Evolutionary conservation across 2,113 vertebrate genomes (phyloP).

Genomic region (Etheostoma cragini): DNA sequence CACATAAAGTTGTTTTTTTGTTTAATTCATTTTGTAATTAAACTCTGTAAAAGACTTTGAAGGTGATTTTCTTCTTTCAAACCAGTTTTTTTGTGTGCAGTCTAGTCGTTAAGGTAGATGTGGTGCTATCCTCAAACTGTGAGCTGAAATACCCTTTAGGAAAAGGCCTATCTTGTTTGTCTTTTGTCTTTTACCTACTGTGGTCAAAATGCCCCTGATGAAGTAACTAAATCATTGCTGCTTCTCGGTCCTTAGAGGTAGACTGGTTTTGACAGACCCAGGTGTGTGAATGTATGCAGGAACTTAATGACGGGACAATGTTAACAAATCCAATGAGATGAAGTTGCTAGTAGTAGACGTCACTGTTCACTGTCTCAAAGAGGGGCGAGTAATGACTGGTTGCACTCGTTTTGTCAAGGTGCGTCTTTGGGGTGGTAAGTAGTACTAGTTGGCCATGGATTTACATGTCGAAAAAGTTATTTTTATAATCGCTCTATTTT

Average conservation of each 20-base stretch:
- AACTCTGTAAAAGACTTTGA: slow-evolving; percentile 54
- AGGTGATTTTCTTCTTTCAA: slow-evolving; percentile 20
- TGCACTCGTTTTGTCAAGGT: not conserved
- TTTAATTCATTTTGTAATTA: slow-evolving; percentile 78
- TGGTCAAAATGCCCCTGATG: not conserved
- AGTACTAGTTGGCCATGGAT: not conserved
- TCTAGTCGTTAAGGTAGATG: not conserved
- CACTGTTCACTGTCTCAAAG: not conserved
- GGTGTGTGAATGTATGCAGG: not conserved
- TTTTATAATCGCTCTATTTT: not conserved
- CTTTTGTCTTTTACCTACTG: not conserved
- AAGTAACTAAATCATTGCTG: not conserved
- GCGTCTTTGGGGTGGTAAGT: not conserved
- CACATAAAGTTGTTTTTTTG: slow-evolving; percentile 29
- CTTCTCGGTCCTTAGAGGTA: not conserved
- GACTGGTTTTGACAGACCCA: too few relatives aligned
- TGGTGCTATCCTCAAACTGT: not conserved
- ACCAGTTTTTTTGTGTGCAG: not conserved
- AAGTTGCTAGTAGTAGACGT: not conserved
- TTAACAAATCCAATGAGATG: not conserved
- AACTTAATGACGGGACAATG: not conserved
- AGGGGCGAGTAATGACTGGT: not conserved
- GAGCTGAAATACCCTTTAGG: not conserved
- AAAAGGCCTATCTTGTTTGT: not conserved
- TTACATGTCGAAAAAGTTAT: not conserved